phyloP scores from a whole-genome alignment of 2,888 invertebrate species.

The Pilophorus perplexus region DNA sequence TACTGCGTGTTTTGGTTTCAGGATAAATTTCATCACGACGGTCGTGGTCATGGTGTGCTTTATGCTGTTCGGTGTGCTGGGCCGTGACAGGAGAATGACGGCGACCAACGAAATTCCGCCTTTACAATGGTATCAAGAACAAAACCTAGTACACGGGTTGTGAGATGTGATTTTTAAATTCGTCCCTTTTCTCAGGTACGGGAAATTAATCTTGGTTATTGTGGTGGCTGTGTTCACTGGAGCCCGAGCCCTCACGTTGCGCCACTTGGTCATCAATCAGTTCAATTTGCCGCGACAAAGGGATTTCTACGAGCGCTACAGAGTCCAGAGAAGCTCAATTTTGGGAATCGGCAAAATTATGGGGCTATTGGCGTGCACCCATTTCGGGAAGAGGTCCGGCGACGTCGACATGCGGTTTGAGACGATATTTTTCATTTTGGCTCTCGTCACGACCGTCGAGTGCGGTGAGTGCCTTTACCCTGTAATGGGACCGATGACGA shows the following conservation, averaged over 20 bases:
- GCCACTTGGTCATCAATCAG: background rate
- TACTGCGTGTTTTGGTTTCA: background rate
- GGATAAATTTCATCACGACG: background rate
- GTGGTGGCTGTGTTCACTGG: slow-evolving; percentile 3
- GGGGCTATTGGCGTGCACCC: background rate
- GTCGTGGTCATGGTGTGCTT: background rate
- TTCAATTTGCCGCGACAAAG: background rate
- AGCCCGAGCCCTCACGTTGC: background rate
- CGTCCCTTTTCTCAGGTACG: background rate
- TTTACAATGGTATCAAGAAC: background rate
- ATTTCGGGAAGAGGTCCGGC: background rate
- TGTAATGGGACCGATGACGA: too few species aligned
- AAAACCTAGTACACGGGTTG: background rate
- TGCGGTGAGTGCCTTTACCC: background rate
- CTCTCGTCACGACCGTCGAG: background rate
- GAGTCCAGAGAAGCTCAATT: slow-evolving; percentile 5
- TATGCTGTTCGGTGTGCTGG: background rate
- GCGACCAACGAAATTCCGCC: too few species aligned
- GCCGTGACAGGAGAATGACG: too few species aligned
- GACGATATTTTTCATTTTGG: background rate
- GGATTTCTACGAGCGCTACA: background rate
- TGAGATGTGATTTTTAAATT: too few species aligned
- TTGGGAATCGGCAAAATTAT: background rate
- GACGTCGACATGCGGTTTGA: background rate
- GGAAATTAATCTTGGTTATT: background rate